A percentile compares a stretch with the other conserved stretches of the same genome.
Conservation (phyloP, 2,888 invertebrate species). For the Sialis lutaria region DNA sequence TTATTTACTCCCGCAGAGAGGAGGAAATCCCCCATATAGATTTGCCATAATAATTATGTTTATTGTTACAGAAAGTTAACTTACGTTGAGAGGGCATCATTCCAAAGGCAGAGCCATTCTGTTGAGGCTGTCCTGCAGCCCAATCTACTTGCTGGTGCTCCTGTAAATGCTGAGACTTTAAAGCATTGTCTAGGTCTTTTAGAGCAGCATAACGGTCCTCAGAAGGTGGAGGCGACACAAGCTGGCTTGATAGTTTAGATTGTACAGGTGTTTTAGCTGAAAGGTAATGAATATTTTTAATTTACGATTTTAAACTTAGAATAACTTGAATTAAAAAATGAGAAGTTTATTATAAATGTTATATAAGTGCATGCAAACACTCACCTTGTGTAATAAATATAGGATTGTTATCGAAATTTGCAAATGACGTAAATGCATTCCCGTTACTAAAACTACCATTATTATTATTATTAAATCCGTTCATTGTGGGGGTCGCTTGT, state of each 20-base stretch:
- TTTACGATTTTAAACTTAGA: no score
- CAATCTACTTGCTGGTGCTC: constrained; percentile 14
- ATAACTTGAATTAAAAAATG: no score
- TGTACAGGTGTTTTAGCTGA: background rate
- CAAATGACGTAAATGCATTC: constrained; percentile 28
- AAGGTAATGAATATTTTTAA: background rate
- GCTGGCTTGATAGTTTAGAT: constrained; percentile 4
- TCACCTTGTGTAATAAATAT: constrained; percentile 39
- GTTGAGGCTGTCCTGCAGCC: background rate
- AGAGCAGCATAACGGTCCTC: constrained; percentile 92
- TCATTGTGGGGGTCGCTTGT: constrained; percentile 2
- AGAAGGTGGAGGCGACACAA: constrained; percentile 18
- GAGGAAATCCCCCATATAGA: no score
- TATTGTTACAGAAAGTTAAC: background rate
- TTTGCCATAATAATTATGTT: background rate
- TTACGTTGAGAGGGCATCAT: background rate
- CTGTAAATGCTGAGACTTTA: constrained; percentile 36
- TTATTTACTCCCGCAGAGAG: no score
- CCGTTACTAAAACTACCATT: constrained; percentile 10
- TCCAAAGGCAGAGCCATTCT: background rate
- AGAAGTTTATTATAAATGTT: no score
- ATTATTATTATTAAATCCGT: constrained; percentile 10
- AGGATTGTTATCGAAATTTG: constrained; percentile 57
- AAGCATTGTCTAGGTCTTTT: constrained; percentile 74
- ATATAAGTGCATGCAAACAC: constrained; percentile 10